Percentiles rank a stretch among this genome's conserved stretches.
Evolutionary conservation across 2,113 vertebrate genomes (phyloP).

Genomic region (Lagopus muta): DNA sequence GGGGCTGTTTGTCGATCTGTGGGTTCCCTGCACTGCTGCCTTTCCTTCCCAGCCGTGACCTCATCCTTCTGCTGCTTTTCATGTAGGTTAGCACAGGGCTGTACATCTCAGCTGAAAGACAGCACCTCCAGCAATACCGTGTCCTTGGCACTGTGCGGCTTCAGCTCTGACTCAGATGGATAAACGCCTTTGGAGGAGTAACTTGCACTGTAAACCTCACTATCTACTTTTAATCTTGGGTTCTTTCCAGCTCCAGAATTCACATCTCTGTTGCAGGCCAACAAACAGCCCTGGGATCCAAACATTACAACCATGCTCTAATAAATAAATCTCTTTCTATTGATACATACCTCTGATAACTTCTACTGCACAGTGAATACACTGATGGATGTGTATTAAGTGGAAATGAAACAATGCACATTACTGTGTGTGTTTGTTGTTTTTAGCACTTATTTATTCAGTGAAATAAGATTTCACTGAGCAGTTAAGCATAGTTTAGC

Average conservation of each 20-base stretch:
- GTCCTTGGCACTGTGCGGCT: not conserved
- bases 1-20: not conserved
- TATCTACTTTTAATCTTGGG: not conserved
- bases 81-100: fast-evolving
- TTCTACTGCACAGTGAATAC: not conserved
- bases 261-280: not conserved
- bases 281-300: not conserved
- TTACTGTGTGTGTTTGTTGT: not conserved
- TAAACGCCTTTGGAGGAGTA: not conserved
- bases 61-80: constrained; percentile 6
- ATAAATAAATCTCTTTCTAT: not conserved
- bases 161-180: not conserved
- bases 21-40: not conserved
- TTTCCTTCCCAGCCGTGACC: not conserved
- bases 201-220: not conserved
- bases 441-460: not conserved
- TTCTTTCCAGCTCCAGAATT: not conserved
- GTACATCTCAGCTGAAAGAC: not conserved
- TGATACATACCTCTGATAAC: not conserved
- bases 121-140: not conserved
- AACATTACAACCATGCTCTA: not conserved
- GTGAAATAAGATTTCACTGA: constrained; percentile 6
- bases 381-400: not conserved
- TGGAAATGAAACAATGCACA: not conserved
- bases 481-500: not conserved